Base-by-base conservation (phyloP, 2,113 vertebrate species). In the Alexandromys fortis region DNA sequence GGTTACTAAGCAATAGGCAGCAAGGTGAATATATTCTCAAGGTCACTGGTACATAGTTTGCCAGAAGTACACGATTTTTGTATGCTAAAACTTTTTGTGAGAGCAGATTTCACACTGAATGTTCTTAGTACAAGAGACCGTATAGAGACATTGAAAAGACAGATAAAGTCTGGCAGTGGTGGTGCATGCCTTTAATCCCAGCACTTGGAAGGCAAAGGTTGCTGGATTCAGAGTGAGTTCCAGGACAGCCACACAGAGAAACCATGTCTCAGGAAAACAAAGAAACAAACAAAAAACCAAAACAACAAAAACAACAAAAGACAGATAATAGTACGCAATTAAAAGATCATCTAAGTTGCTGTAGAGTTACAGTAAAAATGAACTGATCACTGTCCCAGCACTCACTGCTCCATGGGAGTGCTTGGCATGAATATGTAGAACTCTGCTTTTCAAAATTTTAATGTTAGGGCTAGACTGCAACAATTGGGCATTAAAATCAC, bases 401-500 rank as follows among this genome's bases (percentile, higher is more conserved):
- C 38, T 90, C 2, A 83, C 30, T 26, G 86, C 79, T 3, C 14
- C 5, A 75, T 97, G 89, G 94, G 91, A 95, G 94, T 96, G 96
- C 83, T 75, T 52, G 42, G 26, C 14, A 33, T 63, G 81, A 42
- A 30, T 4, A 30, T 4, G 79, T 72, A 45, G 7, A 75, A 95
- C 93, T 92, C 63, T 90, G 70, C 87, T 95, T 96, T 97, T 94
- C 35, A 94, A 61, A 52, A 14, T 72, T 89, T 98, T 92, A 98
- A 95, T 96, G 77, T 94, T 35, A 91, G 16, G 63, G 61, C 10
- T 96, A 96, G 52, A 90, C 96, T 92, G 76, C 91, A 96, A 96
- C 97, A 94, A 70, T 82, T 28, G 93, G 95, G 76, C 95, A 97
- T 95, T 98, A 90, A 95, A 91, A 72, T 92, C 93, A 73, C 35